Percentiles rank a stretch among this genome's conserved stretches.
Evolutionary conservation across 2,113 vertebrate genomes (phyloP).

Genomic region (Gambusia affinis): DNA sequence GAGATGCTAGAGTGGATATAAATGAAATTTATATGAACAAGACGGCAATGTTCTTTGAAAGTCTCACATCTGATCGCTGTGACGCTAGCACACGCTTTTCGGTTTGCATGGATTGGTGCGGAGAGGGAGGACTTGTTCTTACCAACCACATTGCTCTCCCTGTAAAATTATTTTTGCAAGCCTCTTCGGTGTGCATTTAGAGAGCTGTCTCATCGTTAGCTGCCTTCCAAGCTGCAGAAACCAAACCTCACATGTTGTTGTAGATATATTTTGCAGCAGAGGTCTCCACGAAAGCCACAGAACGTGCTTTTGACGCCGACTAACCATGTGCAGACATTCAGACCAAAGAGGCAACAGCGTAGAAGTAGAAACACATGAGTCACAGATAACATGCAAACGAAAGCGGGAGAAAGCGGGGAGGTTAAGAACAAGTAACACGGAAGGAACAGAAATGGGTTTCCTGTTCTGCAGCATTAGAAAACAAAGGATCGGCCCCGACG

Average conservation of each 20-base stretch:
- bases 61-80: background rate
- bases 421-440: background rate
- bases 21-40: too few relatives aligned
- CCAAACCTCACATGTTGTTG: background rate
- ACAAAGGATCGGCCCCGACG: background rate
- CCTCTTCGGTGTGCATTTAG: background rate
- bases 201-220: background rate
- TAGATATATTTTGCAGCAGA: background rate
- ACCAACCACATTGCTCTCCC: background rate
- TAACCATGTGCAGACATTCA: background rate
- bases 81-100: too few relatives aligned
- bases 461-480: background rate
- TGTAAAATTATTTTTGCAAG: background rate
- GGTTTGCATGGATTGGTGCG: too few relatives aligned
- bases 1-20: too few relatives aligned
- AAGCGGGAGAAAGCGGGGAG: background rate
- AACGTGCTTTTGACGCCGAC: background rate
- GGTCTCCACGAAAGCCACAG: background rate
- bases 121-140: background rate
- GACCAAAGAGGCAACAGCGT: background rate
- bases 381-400: constrained; percentile 1
- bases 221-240: background rate
- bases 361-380: constrained; percentile 11
- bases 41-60: background rate
- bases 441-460: background rate